Base-by-base conservation (phyloP, 1,140 invertebrate genomes). In the Drosophila navojoa region DNA sequence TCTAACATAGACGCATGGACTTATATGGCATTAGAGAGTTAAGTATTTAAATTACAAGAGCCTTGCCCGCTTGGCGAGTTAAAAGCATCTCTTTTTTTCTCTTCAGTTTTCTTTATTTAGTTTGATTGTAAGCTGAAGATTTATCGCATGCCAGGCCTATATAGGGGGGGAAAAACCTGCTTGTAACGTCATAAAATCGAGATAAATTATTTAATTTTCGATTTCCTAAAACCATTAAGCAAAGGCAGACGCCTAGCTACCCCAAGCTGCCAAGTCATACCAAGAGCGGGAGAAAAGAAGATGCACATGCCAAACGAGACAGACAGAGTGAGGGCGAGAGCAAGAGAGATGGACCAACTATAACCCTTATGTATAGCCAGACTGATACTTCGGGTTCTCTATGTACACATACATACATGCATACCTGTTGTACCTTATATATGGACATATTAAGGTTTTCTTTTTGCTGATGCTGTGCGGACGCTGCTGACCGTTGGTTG, bases 161-260 rank as follows among this genome's bases (percentile, higher is more conserved):
- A 64, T 54, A 47, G 32, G 54, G 45, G 40, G 58, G 67, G 61
- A 22, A 79, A 81, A 87, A 82, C 82, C 76, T 73, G 84, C 79
- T 89, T 87, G 84, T 79, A 87, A 87, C 84, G 84, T 87, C 84
- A 87, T 87, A 87, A 87, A 87, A 89, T 89, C 79, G 84, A 87
- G 84, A 87, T 87, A 89, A 82, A 89, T 89, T 89, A 84, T 89
- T 80, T 89, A 89, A 89, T 89, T 89, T 89, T 89, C 79, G 77
- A 89, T 89, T 89, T 89, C 79, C 84, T 89, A 87, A 89, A 89
- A 89, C 84, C 84, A 89, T 89, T 89, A 89, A 84, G 71, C 73
- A 85, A 68, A 76, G 72, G 68, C 76, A 84, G 69, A 82, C 57
- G 61, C 72, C 78, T 79, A 86, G 80, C 79, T 81, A 74, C 79